phyloP scores from a whole-genome alignment of 2,888 invertebrate genomes.

The Calameuta idolon region DNA sequence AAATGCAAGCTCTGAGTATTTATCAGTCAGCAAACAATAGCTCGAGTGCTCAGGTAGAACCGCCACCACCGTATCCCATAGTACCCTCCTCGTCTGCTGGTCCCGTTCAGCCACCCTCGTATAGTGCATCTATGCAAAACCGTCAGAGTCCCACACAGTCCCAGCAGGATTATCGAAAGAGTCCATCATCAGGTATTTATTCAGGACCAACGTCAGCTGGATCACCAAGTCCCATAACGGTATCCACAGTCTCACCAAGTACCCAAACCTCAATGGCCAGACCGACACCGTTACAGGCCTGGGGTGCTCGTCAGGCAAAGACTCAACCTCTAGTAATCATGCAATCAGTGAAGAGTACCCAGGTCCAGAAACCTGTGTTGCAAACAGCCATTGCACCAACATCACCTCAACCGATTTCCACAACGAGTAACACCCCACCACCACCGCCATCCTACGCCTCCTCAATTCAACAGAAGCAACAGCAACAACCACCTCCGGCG shows the following conservation, averaged over 20 bases:
- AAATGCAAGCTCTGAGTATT: conserved; percentile 87
- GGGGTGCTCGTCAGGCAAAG: conserved; percentile 88
- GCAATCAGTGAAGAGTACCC: conserved; percentile 96
- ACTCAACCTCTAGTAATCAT: conserved; percentile 95
- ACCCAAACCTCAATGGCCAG: conserved; percentile 77
- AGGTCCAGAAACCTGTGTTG: conserved; percentile 93
- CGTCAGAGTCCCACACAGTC: conserved; percentile 88
- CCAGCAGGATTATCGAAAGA: conserved; percentile 83
- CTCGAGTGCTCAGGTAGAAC: conserved; percentile 59
- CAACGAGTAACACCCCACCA: conserved; percentile 69
- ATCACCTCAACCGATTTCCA: conserved; percentile 75
- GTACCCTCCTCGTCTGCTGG: conserved; percentile 71
- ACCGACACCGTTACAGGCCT: conserved; percentile 85
- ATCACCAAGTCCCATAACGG: conserved; percentile 85
- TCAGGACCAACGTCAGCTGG: conserved; percentile 86
- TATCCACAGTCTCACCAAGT: conserved; percentile 74
- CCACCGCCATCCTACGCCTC: conserved; percentile 88
- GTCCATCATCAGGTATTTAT: conserved; percentile 88
- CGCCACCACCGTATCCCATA: conserved; percentile 71
- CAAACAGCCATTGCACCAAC: conserved; percentile 96
- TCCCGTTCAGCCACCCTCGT: conserved; percentile 85
- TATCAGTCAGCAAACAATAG: conserved; percentile 73
- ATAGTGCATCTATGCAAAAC: conserved; percentile 87
- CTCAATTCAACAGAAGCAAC: conserved; percentile 83
- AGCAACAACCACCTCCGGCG: conserved; percentile 70